Evolutionary conservation across 2,113 vertebrate genomes (phyloP).

Genomic region (Mirza zaza): DNA sequence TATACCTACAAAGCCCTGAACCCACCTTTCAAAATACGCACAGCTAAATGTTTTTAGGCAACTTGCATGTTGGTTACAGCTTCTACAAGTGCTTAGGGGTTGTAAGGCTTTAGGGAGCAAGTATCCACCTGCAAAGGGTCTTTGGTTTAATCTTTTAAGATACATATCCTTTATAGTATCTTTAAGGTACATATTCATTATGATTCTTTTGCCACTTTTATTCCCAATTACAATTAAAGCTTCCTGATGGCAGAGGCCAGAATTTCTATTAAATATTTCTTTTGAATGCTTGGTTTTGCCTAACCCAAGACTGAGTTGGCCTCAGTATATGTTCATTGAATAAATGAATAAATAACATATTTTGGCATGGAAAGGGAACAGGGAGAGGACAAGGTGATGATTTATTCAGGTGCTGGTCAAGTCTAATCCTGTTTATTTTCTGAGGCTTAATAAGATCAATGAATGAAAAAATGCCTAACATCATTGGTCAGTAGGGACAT

Average conservation of each 20-base stretch:
- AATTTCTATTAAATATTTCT: not conserved
- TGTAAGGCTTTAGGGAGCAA: not conserved
- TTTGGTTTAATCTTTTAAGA: constrained; percentile 13
- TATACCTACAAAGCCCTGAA: not conserved
- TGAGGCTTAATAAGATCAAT: not conserved
- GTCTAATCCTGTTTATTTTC: not conserved
- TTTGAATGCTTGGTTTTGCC: not conserved
- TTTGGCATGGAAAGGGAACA: not conserved
- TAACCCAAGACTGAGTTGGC: not conserved
- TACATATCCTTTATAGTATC: not conserved
- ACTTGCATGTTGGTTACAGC: not conserved
- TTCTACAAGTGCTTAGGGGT: not conserved
- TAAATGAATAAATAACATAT: not conserved
- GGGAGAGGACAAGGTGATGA: not conserved
- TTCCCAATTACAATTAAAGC: not conserved
- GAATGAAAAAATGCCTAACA: not conserved
- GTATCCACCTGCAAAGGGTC: not conserved
- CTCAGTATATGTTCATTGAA: not conserved
- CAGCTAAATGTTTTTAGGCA: not conserved
- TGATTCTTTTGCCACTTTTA: not conserved
- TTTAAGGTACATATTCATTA: not conserved
- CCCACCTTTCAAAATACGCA: not conserved
- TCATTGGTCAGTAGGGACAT: not conserved
- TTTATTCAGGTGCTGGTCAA: not conserved
- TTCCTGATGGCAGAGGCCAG: not conserved